Conservation (phyloP, 1,140 invertebrate genomes). For the Watersipora subatra region DNA sequence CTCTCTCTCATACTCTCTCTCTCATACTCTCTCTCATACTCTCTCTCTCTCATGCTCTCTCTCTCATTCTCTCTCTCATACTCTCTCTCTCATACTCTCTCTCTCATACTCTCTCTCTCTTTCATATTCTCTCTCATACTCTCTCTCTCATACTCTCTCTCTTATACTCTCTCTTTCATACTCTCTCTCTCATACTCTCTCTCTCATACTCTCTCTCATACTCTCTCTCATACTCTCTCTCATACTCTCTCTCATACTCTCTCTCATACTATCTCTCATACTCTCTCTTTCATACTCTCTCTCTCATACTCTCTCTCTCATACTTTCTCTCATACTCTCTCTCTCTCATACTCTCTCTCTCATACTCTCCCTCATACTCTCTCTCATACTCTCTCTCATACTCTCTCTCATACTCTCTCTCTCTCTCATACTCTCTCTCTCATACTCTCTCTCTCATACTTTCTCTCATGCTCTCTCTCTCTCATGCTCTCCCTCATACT, state of each 20-base stretch:
- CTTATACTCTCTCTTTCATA: not conserved
- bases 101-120: not conserved
- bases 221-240: slow-evolving; percentile 7
- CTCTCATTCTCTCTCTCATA: not conserved
- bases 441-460: not conserved
- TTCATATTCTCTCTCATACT: not conserved
- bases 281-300: not conserved
- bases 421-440: not conserved
- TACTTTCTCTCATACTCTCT: not conserved
- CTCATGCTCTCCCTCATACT: not conserved
- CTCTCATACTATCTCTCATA: not conserved
- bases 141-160: not conserved
- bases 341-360: not conserved
- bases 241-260: not conserved
- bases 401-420: not conserved
- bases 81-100: not conserved
- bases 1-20: not conserved
- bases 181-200: not conserved
- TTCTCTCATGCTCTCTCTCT: not conserved
- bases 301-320: not conserved
- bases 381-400: not conserved
- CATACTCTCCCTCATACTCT: not conserved
- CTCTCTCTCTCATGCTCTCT: not conserved
- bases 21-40: not conserved
- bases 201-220: not conserved